Evolutionary conservation across 2,797 vertebrate species (phyloP), one percentile per base, ranked within the genome.

Genomic region (Gephyroberyx darwinii): DNA sequence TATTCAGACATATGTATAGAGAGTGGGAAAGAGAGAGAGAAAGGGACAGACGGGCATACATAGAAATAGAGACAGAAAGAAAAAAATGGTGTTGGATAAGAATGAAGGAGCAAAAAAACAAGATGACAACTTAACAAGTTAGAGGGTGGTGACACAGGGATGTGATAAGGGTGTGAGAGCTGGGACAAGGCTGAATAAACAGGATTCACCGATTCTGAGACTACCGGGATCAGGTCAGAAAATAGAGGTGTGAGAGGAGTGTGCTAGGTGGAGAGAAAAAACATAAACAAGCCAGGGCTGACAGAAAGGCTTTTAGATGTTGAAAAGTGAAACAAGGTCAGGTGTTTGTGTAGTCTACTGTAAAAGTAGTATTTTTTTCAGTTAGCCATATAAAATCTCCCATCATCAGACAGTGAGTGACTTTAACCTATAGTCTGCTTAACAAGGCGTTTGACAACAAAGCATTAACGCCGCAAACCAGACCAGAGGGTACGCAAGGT

Each of bases 361-460:
- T 86, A 63, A 69, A 77, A 77, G 41, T 14, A 26, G 22, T 71
- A 22, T 74, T 50, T 86, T 72, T 65, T 52, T 19, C 30, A 62
- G 16, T 61, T 71, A 52, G 57, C 69, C 71, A 52, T 48, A 37
- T 39, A 80, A 82, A 83, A 75, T 61, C 59, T 20, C 53, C 43
- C 56, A 65, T 85, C 76, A 71, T 72, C 57, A 48, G 56, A 73
- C 80, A 77, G 80, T 78, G 80, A 71, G 73, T 14, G 48, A 75
- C 67, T 70, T 37, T 65, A 74, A 71, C 84, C 78, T 84, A 58
- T 31, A 59, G 65, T 59, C 73, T 80, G 83, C 74, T 86, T 80
- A 81, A 88, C 84, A 85, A 86, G 79, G 81, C 77, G 1, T 84
- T 83, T 87, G 80, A 88, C 79, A 84, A 80, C 71, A 79, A 74